A percentile compares a stretch with the other conserved stretches of the same genome.
Conservation (phyloP, 2,888 invertebrate genomes). For the Oxyteleia sp. region DNA sequence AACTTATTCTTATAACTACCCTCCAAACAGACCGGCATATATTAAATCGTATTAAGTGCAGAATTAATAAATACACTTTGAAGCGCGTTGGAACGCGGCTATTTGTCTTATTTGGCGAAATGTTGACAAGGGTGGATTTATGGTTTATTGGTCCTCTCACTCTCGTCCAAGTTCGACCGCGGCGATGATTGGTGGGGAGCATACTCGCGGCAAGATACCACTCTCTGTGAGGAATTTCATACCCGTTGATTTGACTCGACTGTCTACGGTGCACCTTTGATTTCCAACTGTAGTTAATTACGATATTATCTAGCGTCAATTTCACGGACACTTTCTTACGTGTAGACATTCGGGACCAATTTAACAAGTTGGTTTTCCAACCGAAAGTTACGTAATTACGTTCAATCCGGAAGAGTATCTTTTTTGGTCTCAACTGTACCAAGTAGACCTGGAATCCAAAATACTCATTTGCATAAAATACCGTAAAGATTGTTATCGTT, state of each 20-base stretch:
- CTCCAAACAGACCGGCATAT: too few relatives aligned
- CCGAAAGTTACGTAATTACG: not conserved
- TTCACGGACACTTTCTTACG: not conserved
- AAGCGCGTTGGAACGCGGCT: constrained; percentile 42
- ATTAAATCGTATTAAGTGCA: too few relatives aligned
- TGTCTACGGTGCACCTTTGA: not conserved
- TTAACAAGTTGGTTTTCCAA: too few relatives aligned
- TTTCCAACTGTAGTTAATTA: not conserved
- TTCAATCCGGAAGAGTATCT: not conserved
- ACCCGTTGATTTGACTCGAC: constrained; percentile 19
- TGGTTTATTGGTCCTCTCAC: constrained; percentile 46
- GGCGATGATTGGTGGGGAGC: constrained; percentile 24
- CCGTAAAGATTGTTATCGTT: not conserved
- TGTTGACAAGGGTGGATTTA: constrained; percentile 48
- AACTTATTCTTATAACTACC: too few relatives aligned
- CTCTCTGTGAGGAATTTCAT: constrained; percentile 39
- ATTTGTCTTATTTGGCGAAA: constrained; percentile 63
- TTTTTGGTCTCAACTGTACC: not conserved
- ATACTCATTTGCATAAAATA: not conserved
- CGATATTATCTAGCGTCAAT: constrained; percentile 1
- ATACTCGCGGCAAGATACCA: constrained; percentile 40
- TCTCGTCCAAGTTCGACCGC: constrained; percentile 50
- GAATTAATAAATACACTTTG: constrained; percentile 62
- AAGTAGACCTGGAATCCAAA: not conserved
- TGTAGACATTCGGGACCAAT: too few relatives aligned